Evolutionary conservation across 2,888 invertebrate genomes (phyloP), one percentile per base, ranked within the genome.

Genomic region (Cryptocephalus primarius): DNA sequence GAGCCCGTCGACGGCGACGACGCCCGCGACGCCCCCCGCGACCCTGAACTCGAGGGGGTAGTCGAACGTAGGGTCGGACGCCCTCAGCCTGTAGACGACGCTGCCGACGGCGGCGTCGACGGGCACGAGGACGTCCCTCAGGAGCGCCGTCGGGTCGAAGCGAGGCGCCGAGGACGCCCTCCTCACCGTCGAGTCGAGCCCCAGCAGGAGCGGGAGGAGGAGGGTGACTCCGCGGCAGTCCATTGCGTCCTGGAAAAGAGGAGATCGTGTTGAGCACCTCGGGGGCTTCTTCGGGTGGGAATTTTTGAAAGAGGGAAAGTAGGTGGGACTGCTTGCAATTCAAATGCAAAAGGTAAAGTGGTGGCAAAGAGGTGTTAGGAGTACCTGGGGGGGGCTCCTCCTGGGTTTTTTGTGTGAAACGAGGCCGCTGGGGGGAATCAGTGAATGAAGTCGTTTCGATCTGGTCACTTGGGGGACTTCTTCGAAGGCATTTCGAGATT

Each of bases 31-130:
- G 62, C 82, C 80, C 68, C 78, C 79, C 13, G 31, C 13, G 55
- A 88, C 78, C 60, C 85, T 83, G 72, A 91, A 91, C 56, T 80
- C 76, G 59, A 91, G 72, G 48, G 91, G 91, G 71, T 88, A 90
- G 71, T 89, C 88, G 68, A 85, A 87, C 70, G 88, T 85, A 48
- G 88, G 84, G 68, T 92, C 91, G 57, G 85, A 85, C 52, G 89
- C 91, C 63, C 89, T 80, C 59, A 92, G 78, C 45, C 64, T 55
- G 74, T 91, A 92, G 70, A 93, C 84, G 65, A 89, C 83, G 46
- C 88, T 83, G 60, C 86, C 86, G 59, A 87, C 80, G 60, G 84
- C 79, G 42, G 88, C 87, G 69, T 90, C 89, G 43, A 86, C 81
- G 46, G 91, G 91, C 48, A 91, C 81, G 47, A 89, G 74, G 52